phyloP scores from a whole-genome alignment of 2,888 invertebrate species.

The Spicauda simplicius region DNA sequence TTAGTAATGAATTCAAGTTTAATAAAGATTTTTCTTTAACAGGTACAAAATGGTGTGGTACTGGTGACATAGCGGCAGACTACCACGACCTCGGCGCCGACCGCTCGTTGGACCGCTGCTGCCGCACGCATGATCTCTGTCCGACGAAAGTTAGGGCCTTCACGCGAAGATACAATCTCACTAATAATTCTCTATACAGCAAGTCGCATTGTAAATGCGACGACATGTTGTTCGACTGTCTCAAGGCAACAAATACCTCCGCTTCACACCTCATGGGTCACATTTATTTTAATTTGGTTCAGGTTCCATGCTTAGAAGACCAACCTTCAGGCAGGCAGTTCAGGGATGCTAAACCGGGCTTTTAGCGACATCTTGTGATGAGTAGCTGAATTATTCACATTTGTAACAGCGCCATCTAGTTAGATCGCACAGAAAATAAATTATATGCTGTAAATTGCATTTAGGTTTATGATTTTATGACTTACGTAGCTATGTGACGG shows the following conservation, averaged over 20 bases:
- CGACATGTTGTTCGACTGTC: constrained; percentile 91
- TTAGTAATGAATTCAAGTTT: no score
- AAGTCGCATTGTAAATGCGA: constrained; percentile 96
- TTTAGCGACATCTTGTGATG: constrained; percentile 66
- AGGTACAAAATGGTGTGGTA: constrained; percentile 97
- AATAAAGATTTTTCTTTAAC: constrained; percentile 27
- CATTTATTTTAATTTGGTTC: constrained; percentile 93
- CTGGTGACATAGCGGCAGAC: constrained; percentile 93
- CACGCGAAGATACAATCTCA: constrained; percentile 90
- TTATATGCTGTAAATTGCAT: constrained; percentile 51
- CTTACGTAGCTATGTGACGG: constrained; percentile 39
- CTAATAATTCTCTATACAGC: constrained; percentile 93
- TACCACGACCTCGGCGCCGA: constrained; percentile 94
- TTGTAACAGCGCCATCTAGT: constrained; percentile 68
- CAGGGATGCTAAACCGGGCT: constrained; percentile 81
- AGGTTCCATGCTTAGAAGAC: constrained; percentile 90
- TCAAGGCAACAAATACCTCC: constrained; percentile 89
- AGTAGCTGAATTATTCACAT: constrained; percentile 50
- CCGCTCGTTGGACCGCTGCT: constrained; percentile 91
- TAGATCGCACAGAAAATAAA: constrained; percentile 48
- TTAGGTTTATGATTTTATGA: constrained; percentile 40
- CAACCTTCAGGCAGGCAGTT: constrained; percentile 68
- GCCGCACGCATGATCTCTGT: constrained; percentile 95
- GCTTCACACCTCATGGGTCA: constrained; percentile 92
- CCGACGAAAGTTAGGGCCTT: constrained; percentile 91